Percentiles rank a stretch among this genome's conserved stretches.
Conservation (phyloP, 2,797 vertebrate genomes). For the Botia kubotai region DNA sequence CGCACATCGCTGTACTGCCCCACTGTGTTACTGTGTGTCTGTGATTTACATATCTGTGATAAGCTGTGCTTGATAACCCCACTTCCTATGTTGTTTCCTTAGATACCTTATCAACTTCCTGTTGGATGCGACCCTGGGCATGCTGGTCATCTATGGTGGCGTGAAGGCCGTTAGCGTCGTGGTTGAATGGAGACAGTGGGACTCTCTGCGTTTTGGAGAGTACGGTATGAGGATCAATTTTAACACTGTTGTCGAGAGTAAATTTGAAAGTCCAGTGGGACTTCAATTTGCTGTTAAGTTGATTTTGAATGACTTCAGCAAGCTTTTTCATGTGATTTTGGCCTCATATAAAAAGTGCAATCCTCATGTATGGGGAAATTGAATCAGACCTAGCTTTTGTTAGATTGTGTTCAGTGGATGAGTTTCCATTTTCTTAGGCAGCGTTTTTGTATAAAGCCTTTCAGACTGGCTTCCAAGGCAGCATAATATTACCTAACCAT, state of each 20-base stretch:
- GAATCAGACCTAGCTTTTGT: too few relatives aligned
- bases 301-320: too few relatives aligned
- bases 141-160: slow-evolving; percentile 95
- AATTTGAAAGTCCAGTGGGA: neutral
- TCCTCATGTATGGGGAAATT: too few relatives aligned
- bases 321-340: too few relatives aligned
- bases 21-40: neutral
- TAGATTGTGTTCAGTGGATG: too few relatives aligned
- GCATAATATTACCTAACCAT: too few relatives aligned
- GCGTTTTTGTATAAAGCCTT: too few relatives aligned
- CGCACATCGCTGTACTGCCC: slow-evolving; percentile 14
- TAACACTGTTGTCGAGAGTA: neutral
- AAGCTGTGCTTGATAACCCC: neutral
- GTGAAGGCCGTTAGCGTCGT: slow-evolving; percentile 87
- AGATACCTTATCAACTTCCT: slow-evolving; percentile 99
- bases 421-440: too few relatives aligned
- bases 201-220: slow-evolving; percentile 95
- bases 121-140: slow-evolving; percentile 93
- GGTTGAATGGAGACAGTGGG: slow-evolving; percentile 98
- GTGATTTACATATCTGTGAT: slow-evolving; percentile 3
- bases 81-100: slow-evolving; percentile 16
- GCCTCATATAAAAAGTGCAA: too few relatives aligned
- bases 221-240: slow-evolving; percentile 83
- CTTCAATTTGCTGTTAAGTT: too few relatives aligned
- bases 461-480: too few relatives aligned